Evolutionary conservation across 1,140 invertebrate genomes (phyloP).

Genomic region (Aphelenchoides besseyi): DNA sequence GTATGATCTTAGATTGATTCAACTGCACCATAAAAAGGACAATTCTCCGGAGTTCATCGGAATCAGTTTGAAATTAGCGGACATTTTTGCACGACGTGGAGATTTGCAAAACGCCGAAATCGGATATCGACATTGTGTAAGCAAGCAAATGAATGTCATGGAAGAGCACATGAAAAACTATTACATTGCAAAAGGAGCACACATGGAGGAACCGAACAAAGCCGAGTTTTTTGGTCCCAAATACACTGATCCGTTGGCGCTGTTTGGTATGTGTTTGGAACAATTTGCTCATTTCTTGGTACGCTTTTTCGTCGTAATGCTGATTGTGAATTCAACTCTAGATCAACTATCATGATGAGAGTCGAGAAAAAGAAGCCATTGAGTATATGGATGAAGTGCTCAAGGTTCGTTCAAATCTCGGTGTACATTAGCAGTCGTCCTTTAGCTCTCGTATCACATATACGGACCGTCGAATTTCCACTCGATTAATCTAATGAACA

Average conservation of each 20-base stretch:
- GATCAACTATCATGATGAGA: constrained; percentile 51
- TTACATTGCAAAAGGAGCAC: constrained; percentile 50
- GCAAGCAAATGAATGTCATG: constrained; percentile 53
- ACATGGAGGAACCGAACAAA: constrained; percentile 35
- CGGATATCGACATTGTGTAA: constrained; percentile 58
- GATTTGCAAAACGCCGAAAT: constrained; percentile 55
- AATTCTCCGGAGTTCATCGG: constrained; percentile 59
- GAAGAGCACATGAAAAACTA: constrained; percentile 55
- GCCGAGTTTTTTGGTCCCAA: constrained; percentile 46
- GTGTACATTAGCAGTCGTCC: neutral
- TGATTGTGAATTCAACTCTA: constrained; percentile 23
- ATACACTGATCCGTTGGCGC: constrained; percentile 59
- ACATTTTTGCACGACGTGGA: constrained; percentile 55
- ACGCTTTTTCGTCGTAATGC: constrained; percentile 18
- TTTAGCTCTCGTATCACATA: constrained; percentile 58
- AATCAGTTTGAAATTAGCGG: constrained; percentile 57
- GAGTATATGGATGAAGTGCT: constrained; percentile 61
- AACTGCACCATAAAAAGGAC: constrained; percentile 52
- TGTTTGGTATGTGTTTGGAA: constrained; percentile 59
- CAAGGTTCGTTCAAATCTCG: constrained; percentile 45
- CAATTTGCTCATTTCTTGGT: constrained; percentile 58
- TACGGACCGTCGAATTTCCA: constrained; percentile 53
- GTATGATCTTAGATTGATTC: constrained; percentile 42
- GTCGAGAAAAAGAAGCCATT: constrained; percentile 47
- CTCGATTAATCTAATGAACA: constrained; percentile 52